Base-by-base conservation (phyloP, 2,797 vertebrate genomes). In the Thalassophryne amazonica region DNA sequence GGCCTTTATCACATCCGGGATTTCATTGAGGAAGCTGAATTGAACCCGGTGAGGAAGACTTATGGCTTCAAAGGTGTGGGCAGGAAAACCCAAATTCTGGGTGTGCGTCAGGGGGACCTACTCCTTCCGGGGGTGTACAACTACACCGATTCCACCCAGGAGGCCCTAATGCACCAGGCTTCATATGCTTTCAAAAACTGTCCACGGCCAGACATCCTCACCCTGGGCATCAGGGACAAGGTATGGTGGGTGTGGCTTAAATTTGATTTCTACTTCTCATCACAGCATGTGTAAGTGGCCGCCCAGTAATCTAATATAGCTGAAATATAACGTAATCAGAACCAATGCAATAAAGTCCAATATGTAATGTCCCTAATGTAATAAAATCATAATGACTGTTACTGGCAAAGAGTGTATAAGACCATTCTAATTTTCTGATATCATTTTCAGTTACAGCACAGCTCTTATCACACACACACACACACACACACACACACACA, bases 21-120 rank as follows among this genome's bases (percentile, higher is more conserved):
- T 70, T 93, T 92, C 49, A 56, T 92, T 12, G 83, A 92, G 71
- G 93, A 94, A 56, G 79, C 78, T 3, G 69, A 72, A 0, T 85
- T 91, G 65, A 93, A 89, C 45, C 88, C 92, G 0, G 85, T 92
- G 49, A 77, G 39, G 51, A 42, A 49, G 53, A 91, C 86, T 0
- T 86, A 86, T 1, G 73, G 75, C 42, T 94, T 93, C 59, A 92
- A 91, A 86, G 74, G 83, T 0, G 60, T 79, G 35, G 89, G 88
- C 31, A 90, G 89, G 48, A 83, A 54, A 46, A 69, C 10, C 4
- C 53, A n/a, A 12, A 17, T 33, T 43, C 14, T 18, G 60, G 36
- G 60, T 7, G 32, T 60, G 49, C 46, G n/a, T 8, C 56, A 69
- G 35, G 80, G 84, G 10, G 43, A 70, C 8, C 9, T 81, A n/a